Evolutionary conservation across 2,888 invertebrate species (phyloP), one percentile per base, ranked within the genome.

Genomic region (Merodon equestris): DNA sequence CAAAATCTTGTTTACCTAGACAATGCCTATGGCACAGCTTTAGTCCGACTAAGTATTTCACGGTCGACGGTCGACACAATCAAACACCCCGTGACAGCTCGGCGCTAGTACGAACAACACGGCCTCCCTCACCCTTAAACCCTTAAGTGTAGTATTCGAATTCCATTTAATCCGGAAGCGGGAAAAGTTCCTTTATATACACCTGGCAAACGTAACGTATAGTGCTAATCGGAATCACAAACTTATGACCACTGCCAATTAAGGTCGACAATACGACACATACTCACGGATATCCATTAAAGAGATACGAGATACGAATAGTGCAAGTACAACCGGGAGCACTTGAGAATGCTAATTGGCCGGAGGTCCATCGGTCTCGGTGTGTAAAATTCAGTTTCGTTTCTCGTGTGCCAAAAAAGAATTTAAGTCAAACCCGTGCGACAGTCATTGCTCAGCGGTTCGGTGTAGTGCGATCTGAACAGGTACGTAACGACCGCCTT

Each of bases 321-420:
- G 27, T 27, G 7, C 27, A 7, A 27, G 27, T 27, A 7, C 27
- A 7, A 27, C 3, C 27, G 27, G 3, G 2, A 38, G 58, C 42
- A 66, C 60, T 60, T 45, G 42, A 56, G 74, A 73, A 74, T 74
- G 68, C 74, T 79, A 79, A 79, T 79, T 79, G 79, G 64, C 74
- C 74, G 34, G 50, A 27, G 27, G 3, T 27, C 27, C 27, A 27
- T 7, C 3, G 27, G 2, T 7, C 27, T 27, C 27, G 27, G 27
- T 27, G 27, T 27, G 7, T 27, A 27, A 27, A 27, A 27, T 27
- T 27, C 27, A 27, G 27, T 27, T 27, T 27, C 27, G 27, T 27
- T 27, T 27, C 27, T 2, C 27, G 27, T 27, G 27, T 27, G 27
- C 27, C 27, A 27, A 27, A 27, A 27, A 27, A 27, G 27, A 27